phyloP scores from a whole-genome alignment of 37 sponge, comb jelly and placozoan species.

The Crambe crambe region DNA sequence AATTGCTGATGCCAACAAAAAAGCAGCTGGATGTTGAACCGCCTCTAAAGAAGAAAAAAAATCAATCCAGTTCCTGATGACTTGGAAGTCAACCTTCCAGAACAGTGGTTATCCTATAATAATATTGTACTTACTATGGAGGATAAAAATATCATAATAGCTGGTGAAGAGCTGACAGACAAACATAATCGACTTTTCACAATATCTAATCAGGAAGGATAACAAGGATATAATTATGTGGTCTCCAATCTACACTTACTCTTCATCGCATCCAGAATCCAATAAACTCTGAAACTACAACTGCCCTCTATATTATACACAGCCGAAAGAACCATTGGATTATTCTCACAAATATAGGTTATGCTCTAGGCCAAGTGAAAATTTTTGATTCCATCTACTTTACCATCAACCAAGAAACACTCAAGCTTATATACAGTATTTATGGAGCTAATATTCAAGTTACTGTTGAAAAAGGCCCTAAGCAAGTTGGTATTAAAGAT shows the following conservation, averaged over 20 bases:
- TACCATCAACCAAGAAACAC: conserved; percentile 27
- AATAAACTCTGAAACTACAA: no score
- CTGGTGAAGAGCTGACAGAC: conserved; percentile 34
- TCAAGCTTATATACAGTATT: background rate
- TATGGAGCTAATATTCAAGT: conserved; percentile 6
- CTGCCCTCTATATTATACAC: no score
- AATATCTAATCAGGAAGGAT: conserved; percentile 30
- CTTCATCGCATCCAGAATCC: no score
- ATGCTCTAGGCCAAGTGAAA: background rate
- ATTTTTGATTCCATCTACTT: conserved; percentile 44
- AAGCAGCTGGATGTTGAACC: background rate
- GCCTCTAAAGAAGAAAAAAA: background rate
- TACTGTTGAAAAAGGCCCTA: conserved; percentile 16
- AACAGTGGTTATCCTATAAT: background rate
- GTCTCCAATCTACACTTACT: conserved; percentile 24
- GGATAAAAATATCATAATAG: conserved; percentile 17
- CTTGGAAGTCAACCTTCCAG: background rate
- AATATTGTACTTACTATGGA: background rate
- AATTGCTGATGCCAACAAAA: background rate
- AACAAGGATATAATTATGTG: background rate
- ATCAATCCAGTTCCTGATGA: background rate
- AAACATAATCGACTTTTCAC: conserved; percentile 51
- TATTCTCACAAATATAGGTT: conserved; percentile 31
- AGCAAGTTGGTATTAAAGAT: conserved; percentile 43
- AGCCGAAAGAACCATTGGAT: conserved; percentile 63